Base-by-base conservation (phyloP, 2,888 invertebrate species). In the Chesias legatella region DNA sequence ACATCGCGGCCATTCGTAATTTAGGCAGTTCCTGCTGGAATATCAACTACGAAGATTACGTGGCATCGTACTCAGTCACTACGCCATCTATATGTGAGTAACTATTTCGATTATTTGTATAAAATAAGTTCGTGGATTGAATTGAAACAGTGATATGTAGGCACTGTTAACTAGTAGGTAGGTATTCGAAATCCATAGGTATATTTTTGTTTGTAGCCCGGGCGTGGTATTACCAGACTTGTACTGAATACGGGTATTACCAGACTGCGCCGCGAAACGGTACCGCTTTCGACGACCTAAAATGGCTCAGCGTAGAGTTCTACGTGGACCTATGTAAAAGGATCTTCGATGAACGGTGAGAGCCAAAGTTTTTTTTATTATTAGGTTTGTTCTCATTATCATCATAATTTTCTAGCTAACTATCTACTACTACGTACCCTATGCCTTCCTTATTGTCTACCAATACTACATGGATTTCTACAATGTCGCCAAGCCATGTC, bases 181-280 rank as follows among this genome's bases (percentile, higher is more conserved):
- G n/a, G n/a, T n/a, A 17, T 17, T 17, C 5, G 13, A 17, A 17
- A 17, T 2, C 13, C 5, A 17, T 17, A 5, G 13, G 13, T 17
- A 17, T 17, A 17, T 3, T 17, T 29, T 33, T 31, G 7, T 4
- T 63, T 75, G 17, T 63, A 93, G 94, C 88, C 48, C 91, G 94
- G 5, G 92, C 92, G 35, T 96, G 96, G 96, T 90, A 89, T 39
- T 95, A 94, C 70, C 96, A 96, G 78, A 95, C 95, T 0, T 97
- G 97, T 71, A 93, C 94, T 3, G 96, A 97, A 76, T 96, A 93
- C 67, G 97, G 95, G 5, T 96, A 91, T 79, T 96, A 90, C 73
- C 95, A 96, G 79, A 93, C 93, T 0, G 83, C 83, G 4, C 85
- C 85, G 2, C 56, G 60, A 1, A 67, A 58, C 0, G 84, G 83